A percentile compares a stretch with the other conserved stretches of the same genome.
These are phyloP conservation scores for Cryptocephalus primarius DNA, from an alignment of 2,888 invertebrate genomes.

Conservation along the genomic window DNA sequence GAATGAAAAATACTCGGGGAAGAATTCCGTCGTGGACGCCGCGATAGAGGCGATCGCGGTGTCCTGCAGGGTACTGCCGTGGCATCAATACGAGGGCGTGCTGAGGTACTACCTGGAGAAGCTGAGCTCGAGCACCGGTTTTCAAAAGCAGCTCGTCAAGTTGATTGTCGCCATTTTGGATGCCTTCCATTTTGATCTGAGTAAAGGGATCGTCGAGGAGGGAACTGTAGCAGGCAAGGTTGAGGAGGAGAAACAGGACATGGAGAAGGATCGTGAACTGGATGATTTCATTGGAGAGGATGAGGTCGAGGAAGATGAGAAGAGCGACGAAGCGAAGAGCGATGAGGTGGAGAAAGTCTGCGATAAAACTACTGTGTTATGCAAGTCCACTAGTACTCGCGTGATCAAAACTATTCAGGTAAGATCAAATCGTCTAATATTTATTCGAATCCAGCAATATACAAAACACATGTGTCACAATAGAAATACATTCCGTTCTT, in stretches of 20 bases:
- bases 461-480: too few species aligned
- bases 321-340: slow-evolving; percentile 10
- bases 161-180: slow-evolving; percentile 72
- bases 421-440: too few species aligned
- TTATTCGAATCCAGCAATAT: too few species aligned
- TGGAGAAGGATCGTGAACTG: slow-evolving; percentile 14
- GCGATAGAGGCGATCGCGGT: slow-evolving; percentile 72
- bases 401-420: slow-evolving; percentile 46
- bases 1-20: slow-evolving; percentile 61
- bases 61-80: slow-evolving; percentile 69
- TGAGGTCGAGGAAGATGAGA: slow-evolving; percentile 10
- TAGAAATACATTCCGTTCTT: too few species aligned
- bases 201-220: slow-evolving; percentile 39
- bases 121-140: slow-evolving; percentile 58
- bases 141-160: slow-evolving; percentile 74
- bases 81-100: slow-evolving; percentile 80
- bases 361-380: slow-evolving; percentile 45
- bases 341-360: slow-evolving; percentile 20
- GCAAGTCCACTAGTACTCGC: slow-evolving; percentile 61
- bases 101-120: slow-evolving; percentile 70
- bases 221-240: neutral
- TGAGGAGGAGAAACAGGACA: neutral
- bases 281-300: slow-evolving; percentile 25
- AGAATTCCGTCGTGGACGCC: slow-evolving; percentile 73
- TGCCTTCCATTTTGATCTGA: slow-evolving; percentile 84